phyloP scores from a whole-genome alignment of 1,140 invertebrate species.

The Vanessa atalanta region DNA sequence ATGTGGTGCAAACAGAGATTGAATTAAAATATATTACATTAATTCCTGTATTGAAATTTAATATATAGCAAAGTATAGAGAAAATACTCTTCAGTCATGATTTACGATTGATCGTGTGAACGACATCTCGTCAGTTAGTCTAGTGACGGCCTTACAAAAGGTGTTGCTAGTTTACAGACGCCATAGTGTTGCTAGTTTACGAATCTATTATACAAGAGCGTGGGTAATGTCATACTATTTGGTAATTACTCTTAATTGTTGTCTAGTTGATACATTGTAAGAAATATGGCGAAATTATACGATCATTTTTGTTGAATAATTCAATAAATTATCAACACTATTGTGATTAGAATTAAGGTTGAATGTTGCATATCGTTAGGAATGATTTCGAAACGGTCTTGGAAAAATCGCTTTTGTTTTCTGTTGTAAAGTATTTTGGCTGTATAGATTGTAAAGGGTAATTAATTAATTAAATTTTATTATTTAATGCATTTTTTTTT shows the following conservation, averaged over 20 bases:
- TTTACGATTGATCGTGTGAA: too few relatives aligned
- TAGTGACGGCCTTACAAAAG: too few relatives aligned
- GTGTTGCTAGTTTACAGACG: too few relatives aligned
- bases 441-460: background rate
- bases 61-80: too few relatives aligned
- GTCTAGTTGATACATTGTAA: constrained; percentile 38
- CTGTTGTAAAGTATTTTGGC: background rate
- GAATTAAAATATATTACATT: too few relatives aligned
- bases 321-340: background rate
- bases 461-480: background rate
- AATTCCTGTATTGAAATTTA: too few relatives aligned
- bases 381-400: background rate
- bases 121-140: too few relatives aligned
- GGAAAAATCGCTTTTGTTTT: background rate
- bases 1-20: too few relatives aligned
- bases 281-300: constrained; percentile 27
- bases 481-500: background rate
- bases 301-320: background rate
- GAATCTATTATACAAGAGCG: constrained; percentile 54
- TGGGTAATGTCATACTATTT: constrained; percentile 47
- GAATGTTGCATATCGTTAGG: background rate
- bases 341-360: background rate
- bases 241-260: constrained; percentile 50
- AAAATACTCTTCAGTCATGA: too few relatives aligned
- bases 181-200: constrained; percentile 39